phyloP scores from a whole-genome alignment of 2,888 invertebrate species.

The Polyploca ridens region DNA sequence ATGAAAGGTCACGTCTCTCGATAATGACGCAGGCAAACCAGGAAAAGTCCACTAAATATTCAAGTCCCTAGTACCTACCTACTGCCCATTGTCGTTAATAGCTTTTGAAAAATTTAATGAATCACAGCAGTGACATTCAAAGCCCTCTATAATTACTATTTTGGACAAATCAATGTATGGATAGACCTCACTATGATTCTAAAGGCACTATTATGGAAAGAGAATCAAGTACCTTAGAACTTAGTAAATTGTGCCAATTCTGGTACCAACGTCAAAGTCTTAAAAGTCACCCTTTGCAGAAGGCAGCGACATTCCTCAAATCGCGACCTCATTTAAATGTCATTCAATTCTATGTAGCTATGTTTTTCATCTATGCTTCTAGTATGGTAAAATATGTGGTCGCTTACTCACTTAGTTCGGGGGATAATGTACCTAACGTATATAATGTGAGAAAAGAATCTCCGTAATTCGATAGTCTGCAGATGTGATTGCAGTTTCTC shows the following conservation, averaged over 20 bases:
- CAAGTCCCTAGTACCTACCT: too few relatives aligned
- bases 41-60: too few relatives aligned
- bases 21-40: too few relatives aligned
- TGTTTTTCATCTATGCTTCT: background rate
- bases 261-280: background rate
- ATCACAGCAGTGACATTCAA: too few relatives aligned
- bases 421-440: background rate
- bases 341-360: background rate
- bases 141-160: too few relatives aligned
- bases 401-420: background rate
- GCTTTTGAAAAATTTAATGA: background rate
- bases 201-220: too few relatives aligned
- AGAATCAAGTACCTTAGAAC: too few relatives aligned
- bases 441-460: background rate
- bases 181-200: too few relatives aligned
- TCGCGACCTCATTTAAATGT: background rate
- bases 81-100: too few relatives aligned
- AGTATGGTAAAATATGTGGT: background rate
- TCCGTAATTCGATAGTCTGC: slow-evolving; percentile 3
- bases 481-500: slow-evolving; percentile 4
- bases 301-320: background rate
- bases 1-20: too few relatives aligned
- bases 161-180: too few relatives aligned
- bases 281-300: background rate
- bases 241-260: background rate